Evolutionary conservation across 2,113 vertebrate species (phyloP).

Genomic region (Ochotona curzoniae): DNA sequence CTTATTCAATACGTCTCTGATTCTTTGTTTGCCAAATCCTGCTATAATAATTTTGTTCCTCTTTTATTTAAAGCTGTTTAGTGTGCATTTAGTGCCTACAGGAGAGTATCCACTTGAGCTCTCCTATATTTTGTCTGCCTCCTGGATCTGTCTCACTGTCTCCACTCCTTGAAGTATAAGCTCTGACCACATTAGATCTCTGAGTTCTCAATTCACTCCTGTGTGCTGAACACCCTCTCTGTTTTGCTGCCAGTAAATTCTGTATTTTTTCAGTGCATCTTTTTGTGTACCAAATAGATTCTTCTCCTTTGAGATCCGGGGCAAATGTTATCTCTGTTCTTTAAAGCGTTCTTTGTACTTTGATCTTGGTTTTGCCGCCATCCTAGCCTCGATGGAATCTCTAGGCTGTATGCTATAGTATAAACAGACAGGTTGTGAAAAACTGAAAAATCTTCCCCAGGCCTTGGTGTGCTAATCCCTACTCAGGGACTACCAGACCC

Average conservation of each 20-base stretch:
- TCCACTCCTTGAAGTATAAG: fast-evolving
- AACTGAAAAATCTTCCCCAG: not conserved
- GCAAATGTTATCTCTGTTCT: not conserved
- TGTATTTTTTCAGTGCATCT: not conserved
- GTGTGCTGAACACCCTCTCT: not conserved
- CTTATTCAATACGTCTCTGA: not conserved
- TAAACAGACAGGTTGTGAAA: not conserved
- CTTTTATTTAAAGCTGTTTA: not conserved
- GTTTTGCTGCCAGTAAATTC: not conserved
- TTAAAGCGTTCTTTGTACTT: not conserved
- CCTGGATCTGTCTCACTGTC: no score
- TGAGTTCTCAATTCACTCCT: not conserved
- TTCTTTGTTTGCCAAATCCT: constrained; percentile 7
- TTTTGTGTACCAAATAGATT: not conserved
- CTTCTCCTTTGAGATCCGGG: not conserved
- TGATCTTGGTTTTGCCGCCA: not conserved
- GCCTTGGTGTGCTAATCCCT: not conserved
- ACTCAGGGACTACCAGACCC: not conserved
- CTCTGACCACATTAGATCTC: not conserved
- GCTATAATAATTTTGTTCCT: not conserved
- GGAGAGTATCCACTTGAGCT: not conserved
- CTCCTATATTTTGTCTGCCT: not conserved
- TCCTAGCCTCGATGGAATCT: not conserved
- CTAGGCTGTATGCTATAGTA: not conserved
- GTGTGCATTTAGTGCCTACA: not conserved